Conservation (phyloP, 2,888 invertebrate genomes). For the Agrenia bidenticulata region DNA sequence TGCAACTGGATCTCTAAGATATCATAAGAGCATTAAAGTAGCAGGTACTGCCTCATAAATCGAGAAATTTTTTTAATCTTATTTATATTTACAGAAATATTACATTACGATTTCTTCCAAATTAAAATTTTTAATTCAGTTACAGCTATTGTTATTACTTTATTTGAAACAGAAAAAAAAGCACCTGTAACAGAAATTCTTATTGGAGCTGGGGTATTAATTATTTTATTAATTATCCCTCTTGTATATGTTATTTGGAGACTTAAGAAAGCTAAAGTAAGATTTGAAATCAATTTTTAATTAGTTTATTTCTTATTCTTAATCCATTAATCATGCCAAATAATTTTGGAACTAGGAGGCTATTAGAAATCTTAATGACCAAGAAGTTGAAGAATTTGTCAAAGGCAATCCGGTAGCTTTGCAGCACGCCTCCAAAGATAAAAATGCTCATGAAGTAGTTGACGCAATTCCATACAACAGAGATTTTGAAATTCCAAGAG, state of each 20-base stretch:
- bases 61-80: no score
- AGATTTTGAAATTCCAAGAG: slow-evolving; percentile 42
- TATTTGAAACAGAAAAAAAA: no score
- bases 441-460: slow-evolving; percentile 35
- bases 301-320: no score
- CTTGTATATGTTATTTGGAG: slow-evolving; percentile 38
- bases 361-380: slow-evolving; percentile 38
- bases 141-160: no score
- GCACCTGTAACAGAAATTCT: slow-evolving; percentile 36
- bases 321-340: no score
- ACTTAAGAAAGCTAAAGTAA: slow-evolving; percentile 37
- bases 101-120: no score
- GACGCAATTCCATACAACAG: slow-evolving; percentile 43
- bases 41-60: slow-evolving; percentile 22
- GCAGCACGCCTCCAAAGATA: slow-evolving; percentile 29
- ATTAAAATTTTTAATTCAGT: no score
- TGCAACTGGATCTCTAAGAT: slow-evolving; percentile 29
- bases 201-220: slow-evolving; percentile 19
- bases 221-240: slow-evolving; percentile 19
- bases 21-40: slow-evolving; percentile 35
- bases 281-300: no score
- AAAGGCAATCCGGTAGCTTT: slow-evolving; percentile 43
- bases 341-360: slow-evolving; percentile 33
- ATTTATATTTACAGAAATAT: no score
- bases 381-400: slow-evolving; percentile 43